Evolutionary conservation across 2,113 vertebrate genomes (phyloP).

Genomic region (Trogon melanurus): DNA sequence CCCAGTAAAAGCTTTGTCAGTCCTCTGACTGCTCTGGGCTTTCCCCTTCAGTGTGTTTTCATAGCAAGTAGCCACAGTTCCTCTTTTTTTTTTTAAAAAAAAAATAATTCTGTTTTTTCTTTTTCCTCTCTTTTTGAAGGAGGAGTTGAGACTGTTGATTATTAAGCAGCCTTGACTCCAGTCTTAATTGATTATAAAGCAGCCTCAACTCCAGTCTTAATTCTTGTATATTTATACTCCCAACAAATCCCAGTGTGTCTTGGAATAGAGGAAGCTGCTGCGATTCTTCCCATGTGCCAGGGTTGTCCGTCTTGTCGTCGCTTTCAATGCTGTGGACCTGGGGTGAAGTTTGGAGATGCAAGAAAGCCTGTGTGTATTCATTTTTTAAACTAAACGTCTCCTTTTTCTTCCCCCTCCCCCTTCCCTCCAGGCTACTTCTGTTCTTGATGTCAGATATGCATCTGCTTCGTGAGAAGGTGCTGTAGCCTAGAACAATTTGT

Average conservation of each 20-base stretch:
- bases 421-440: constrained; percentile 77
- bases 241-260: neutral
- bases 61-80: neutral
- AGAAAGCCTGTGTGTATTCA: neutral
- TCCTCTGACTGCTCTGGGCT: neutral
- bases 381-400: constrained; percentile 33
- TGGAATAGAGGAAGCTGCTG: neutral
- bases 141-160: neutral
- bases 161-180: neutral
- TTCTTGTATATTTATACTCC: neutral
- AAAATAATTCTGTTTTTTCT: neutral
- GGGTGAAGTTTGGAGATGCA: neutral
- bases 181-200: neutral
- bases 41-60: neutral
- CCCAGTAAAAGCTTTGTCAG: neutral
- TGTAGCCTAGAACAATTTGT: constrained; percentile 74
- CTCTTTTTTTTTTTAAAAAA: neutral
- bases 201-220: neutral
- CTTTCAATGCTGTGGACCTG: neutral
- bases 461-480: constrained; percentile 80
- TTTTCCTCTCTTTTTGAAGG: neutral
- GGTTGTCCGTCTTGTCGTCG: neutral
- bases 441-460: constrained; percentile 83
- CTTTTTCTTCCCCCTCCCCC: constrained; percentile 1
- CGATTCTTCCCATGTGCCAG: neutral